Base-by-base conservation (phyloP, 2,113 vertebrate species). In the Xenopus laevis region DNA sequence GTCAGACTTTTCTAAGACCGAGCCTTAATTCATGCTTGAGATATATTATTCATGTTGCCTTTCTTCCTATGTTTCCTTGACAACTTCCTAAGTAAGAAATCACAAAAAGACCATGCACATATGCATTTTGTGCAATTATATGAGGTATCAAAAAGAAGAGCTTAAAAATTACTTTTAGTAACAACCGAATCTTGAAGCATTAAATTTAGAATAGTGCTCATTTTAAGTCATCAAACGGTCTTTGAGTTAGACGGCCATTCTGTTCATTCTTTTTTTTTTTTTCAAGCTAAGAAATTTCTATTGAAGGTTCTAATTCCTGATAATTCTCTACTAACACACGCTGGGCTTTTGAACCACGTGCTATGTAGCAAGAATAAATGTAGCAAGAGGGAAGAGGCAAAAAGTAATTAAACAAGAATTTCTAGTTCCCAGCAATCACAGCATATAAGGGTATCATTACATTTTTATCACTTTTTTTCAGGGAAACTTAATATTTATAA, bases 21-120 rank as follows among this genome's bases (percentile, higher is more conserved):
- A 69, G 59, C 15, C 58, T 75, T 75, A 75, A 68, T 75, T 68
- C 73, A 69, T 45, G 66, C 66, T 68, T 20, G 13, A 62, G 60
- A 70, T 77, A 70, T 70, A 77, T 77, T 70, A 70, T 70, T 62
- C 67, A 40, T 64, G 58, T 68, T 70, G 53, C 66, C 47, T 77
- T 77, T 66, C 57, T 55, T 64, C 55, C 67, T 44, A 15, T 70
- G 74, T 70, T 77, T 70, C 66, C 74, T 77, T 77, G 74, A 77
- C 74, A 63, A 77, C 30, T 77, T 77, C 64, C 58, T 44, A 66
- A 61, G 57, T 69, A 23, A n/a, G 47, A 15, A 57, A 62, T 57
- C 30, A 64, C 21, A 55, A 70, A 55, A 69, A 12, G 59, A 70
- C 30, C 27, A 21, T 18, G 46, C 33, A 23, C 67, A 17, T 46